Conservation (phyloP, 2,113 vertebrate species). For the Sturnira hondurensis region DNA sequence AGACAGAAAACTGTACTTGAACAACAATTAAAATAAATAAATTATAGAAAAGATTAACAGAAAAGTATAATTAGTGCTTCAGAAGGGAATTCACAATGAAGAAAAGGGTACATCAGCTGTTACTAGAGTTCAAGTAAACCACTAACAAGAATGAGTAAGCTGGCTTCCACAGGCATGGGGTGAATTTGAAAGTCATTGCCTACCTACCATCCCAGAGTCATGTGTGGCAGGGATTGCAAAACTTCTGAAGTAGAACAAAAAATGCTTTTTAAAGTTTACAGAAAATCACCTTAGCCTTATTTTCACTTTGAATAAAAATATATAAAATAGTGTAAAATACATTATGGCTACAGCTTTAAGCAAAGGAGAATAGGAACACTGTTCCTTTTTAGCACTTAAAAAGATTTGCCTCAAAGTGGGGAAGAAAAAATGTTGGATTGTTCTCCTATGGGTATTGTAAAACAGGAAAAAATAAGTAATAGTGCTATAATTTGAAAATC, state of each 20-base stretch:
- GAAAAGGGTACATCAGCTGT: background rate
- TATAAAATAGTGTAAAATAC: background rate
- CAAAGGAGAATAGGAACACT: background rate
- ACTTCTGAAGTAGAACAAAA: background rate
- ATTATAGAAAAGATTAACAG: no score
- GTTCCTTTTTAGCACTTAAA: background rate
- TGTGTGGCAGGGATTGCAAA: accelerated
- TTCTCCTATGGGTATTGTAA: background rate
- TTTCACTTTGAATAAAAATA: background rate
- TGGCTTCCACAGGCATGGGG: background rate
- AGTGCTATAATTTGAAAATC: background rate
- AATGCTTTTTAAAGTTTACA: background rate
- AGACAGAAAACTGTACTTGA: no score
- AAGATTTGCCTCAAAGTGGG: background rate
- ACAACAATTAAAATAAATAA: no score
- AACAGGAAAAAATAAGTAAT: background rate
- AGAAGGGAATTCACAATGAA: background rate
- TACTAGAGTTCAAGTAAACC: background rate
- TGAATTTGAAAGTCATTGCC: background rate
- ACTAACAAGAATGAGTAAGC: accelerated
- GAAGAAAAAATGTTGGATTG: background rate
- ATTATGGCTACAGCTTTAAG: background rate
- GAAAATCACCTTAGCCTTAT: background rate
- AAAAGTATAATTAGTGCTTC: no score
- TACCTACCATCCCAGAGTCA: background rate